Conservation (phyloP, 2,113 vertebrate species). For the Polypterus senegalus region DNA sequence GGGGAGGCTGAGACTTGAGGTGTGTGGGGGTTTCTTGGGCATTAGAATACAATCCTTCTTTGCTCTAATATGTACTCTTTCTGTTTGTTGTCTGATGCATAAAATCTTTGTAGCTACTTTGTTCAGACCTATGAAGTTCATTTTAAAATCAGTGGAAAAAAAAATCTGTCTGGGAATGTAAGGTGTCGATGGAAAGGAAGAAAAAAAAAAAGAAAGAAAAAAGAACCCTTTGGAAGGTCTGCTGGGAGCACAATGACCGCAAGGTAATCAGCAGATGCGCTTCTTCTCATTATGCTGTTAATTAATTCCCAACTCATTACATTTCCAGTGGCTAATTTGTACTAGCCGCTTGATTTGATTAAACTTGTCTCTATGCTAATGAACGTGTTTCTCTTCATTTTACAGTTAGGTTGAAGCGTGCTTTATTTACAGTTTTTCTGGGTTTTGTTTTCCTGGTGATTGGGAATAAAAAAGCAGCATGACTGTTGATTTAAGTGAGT, state of each 20-base stretch:
- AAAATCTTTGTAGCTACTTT: neutral
- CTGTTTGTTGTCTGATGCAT: slow-evolving; percentile 20
- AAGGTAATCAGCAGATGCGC: slow-evolving; percentile 61
- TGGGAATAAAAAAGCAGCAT: neutral
- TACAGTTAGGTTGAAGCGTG: slow-evolving; percentile 40
- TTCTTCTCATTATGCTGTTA: slow-evolving; percentile 65
- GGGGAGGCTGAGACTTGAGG: slow-evolving; percentile 25
- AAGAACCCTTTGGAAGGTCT: slow-evolving; percentile 35
- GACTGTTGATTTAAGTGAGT: slow-evolving; percentile 18
- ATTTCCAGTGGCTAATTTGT: slow-evolving; percentile 73
- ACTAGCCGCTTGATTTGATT: slow-evolving; percentile 66
- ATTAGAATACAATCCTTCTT: slow-evolving; percentile 49
- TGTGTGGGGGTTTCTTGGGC: slow-evolving; percentile 38
- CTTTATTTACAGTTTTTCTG: slow-evolving; percentile 52
- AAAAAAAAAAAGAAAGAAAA: slow-evolving; percentile 8
- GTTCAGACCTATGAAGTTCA: neutral
- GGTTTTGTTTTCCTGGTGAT: slow-evolving; percentile 4
- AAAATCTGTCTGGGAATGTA: slow-evolving; percentile 8
- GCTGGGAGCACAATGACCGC: slow-evolving; percentile 52
- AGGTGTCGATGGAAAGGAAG: neutral
- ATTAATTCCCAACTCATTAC: slow-evolving; percentile 80
- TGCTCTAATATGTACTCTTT: slow-evolving; percentile 38
- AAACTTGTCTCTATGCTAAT: slow-evolving; percentile 84
- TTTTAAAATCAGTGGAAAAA: neutral
- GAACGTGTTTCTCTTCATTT: slow-evolving; percentile 70